A percentile compares a stretch with the other conserved stretches of the same genome.
phyloP scores from a whole-genome alignment of 1,140 invertebrate genomes.

The Heliconius eleuchia region DNA sequence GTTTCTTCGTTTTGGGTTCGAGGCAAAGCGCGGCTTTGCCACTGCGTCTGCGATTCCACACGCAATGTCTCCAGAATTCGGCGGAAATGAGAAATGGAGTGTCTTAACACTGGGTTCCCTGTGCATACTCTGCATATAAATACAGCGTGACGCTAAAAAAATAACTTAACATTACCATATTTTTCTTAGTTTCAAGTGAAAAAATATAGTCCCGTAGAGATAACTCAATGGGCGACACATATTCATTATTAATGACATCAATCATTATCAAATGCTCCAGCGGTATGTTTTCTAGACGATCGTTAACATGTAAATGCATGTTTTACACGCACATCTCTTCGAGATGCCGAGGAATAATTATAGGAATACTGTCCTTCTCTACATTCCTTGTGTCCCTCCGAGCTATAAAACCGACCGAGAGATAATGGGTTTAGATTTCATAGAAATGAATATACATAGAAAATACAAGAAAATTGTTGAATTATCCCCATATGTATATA shows the following conservation, averaged over 20 bases:
- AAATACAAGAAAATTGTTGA: not conserved
- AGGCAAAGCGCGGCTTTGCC: no score
- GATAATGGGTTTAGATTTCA: not conserved
- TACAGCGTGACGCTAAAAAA: no score
- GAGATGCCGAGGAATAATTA: conserved; percentile 26
- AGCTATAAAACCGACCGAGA: conserved; percentile 1
- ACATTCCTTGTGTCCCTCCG: conserved; percentile 21
- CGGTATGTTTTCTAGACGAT: conserved; percentile 14
- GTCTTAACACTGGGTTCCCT: no score
- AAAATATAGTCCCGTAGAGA: not conserved
- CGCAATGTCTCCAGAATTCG: no score
- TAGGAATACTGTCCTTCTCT: conserved; percentile 32
- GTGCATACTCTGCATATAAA: no score
- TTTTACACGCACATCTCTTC: conserved; percentile 20
- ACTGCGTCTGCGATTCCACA: no score
- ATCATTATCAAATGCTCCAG: conserved; percentile 1
- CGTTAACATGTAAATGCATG: conserved; percentile 28
- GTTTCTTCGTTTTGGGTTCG: no score
- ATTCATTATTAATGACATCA: conserved; percentile 11
- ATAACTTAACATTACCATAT: not conserved
- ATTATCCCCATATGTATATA: no score
- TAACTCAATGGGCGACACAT: not conserved
- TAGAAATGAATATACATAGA: not conserved
- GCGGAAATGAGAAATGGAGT: no score
- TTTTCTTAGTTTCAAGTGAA: not conserved